Conservation (phyloP, 1,140 invertebrate genomes). For the Bombus waltoni region DNA sequence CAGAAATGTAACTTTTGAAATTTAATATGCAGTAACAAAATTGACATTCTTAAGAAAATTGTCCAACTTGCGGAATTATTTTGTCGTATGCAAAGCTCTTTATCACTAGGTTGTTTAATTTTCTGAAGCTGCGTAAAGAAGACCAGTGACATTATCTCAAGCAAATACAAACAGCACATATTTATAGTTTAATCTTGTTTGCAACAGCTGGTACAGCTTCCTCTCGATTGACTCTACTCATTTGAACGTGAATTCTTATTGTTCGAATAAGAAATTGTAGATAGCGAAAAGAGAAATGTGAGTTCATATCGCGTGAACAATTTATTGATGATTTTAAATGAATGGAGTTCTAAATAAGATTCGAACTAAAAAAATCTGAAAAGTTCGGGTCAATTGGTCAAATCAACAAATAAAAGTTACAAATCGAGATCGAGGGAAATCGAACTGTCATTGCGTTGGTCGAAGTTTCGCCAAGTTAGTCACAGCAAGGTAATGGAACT, state of each 20-base stretch:
- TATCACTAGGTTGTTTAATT: too few relatives aligned
- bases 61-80: too few relatives aligned
- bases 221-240: neutral
- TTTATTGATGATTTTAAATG: neutral
- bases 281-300: neutral
- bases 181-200: too few relatives aligned
- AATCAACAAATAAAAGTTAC: constrained; percentile 16
- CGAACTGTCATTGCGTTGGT: constrained; percentile 1
- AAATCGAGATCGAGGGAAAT: neutral
- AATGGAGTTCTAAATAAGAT: neutral
- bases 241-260: neutral
- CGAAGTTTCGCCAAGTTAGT: neutral
- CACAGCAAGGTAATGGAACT: constrained; percentile 10
- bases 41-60: too few relatives aligned
- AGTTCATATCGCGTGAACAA: neutral
- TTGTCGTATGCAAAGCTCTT: too few relatives aligned
- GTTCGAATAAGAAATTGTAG: neutral
- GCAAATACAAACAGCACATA: too few relatives aligned
- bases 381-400: neutral
- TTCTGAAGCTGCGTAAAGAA: too few relatives aligned
- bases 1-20: neutral
- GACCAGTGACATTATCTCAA: too few relatives aligned
- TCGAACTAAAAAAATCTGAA: neutral
- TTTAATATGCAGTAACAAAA: neutral
- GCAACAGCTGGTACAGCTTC: too few relatives aligned